Evolutionary conservation across 2,797 vertebrate species (phyloP).

Genomic region (Anguilla anguilla): DNA sequence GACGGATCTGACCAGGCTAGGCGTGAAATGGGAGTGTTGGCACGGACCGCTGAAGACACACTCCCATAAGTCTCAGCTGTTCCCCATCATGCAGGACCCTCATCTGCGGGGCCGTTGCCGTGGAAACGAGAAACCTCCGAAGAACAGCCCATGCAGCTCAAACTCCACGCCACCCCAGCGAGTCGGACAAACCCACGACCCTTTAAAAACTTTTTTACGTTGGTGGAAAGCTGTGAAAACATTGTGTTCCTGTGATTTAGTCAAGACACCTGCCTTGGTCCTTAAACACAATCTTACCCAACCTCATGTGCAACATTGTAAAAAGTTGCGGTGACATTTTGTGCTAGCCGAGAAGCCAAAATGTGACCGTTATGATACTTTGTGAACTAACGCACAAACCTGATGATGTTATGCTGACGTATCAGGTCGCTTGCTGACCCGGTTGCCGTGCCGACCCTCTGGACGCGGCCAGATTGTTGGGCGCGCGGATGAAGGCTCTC

Average conservation of each 20-base stretch:
- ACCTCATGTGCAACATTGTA: background rate
- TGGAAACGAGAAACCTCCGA: background rate
- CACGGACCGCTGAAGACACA: background rate
- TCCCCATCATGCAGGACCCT: background rate
- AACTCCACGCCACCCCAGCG: background rate
- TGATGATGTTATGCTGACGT: background rate
- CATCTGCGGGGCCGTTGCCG: background rate
- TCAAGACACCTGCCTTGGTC: background rate
- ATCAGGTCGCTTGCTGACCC: background rate
- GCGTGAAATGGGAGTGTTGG: background rate
- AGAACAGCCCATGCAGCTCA: too few relatives aligned
- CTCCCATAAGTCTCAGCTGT: background rate
- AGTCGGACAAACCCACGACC: background rate
- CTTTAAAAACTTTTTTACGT: background rate
- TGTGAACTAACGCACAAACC: background rate
- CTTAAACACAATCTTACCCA: background rate
- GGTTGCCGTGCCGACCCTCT: background rate
- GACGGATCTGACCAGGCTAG: background rate
- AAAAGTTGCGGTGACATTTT: background rate
- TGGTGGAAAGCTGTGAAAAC: background rate
- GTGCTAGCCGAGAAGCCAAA: background rate
- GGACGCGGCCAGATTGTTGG: background rate
- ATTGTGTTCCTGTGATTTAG: background rate
- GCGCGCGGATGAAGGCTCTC: conserved; percentile 29
- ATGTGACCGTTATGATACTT: background rate